These are phyloP conservation scores for Electrophaes corylata DNA, from an alignment of 2,888 invertebrate genomes.

Conservation along the genomic window DNA sequence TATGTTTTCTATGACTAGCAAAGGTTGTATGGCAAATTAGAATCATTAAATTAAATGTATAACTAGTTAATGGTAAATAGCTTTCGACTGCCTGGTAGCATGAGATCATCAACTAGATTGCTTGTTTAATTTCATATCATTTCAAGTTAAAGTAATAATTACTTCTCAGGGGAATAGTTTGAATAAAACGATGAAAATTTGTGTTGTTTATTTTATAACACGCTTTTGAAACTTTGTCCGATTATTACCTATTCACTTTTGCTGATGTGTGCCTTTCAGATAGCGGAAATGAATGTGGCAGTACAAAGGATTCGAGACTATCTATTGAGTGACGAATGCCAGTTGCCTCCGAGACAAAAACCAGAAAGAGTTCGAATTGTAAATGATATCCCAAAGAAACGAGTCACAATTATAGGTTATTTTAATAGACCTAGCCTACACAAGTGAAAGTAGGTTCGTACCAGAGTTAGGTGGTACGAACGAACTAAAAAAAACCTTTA, in stretches of 20 bases:
- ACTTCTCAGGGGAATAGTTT: too few species aligned
- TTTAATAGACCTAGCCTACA: neutral
- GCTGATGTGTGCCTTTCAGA: too few species aligned
- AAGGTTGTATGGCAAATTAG: neutral
- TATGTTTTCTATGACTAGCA: slow-evolving; percentile 40
- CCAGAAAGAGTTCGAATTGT: slow-evolving; percentile 58
- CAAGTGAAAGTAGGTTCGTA: too few species aligned
- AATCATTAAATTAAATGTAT: neutral
- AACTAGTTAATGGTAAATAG: too few species aligned
- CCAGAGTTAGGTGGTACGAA: too few species aligned
- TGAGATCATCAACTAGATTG: slow-evolving; percentile 5
- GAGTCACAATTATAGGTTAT: slow-evolving; percentile 65
- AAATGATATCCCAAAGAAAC: slow-evolving; percentile 56
- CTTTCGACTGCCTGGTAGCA: neutral
- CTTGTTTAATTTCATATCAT: too few species aligned
- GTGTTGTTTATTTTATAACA: too few species aligned
- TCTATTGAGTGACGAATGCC: slow-evolving; percentile 69
- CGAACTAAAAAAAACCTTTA: too few species aligned
- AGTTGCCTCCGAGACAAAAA: slow-evolving; percentile 52
- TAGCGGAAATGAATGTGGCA: slow-evolving; percentile 78
- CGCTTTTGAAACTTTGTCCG: too few species aligned
- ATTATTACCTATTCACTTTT: too few species aligned
- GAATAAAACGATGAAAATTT: too few species aligned
- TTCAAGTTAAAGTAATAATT: too few species aligned
- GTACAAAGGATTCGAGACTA: slow-evolving; percentile 74